A percentile compares a stretch with the other conserved stretches of the same genome.
Conservation (phyloP, 2,888 invertebrate genomes). For the Ichneumoninae sp. region DNA sequence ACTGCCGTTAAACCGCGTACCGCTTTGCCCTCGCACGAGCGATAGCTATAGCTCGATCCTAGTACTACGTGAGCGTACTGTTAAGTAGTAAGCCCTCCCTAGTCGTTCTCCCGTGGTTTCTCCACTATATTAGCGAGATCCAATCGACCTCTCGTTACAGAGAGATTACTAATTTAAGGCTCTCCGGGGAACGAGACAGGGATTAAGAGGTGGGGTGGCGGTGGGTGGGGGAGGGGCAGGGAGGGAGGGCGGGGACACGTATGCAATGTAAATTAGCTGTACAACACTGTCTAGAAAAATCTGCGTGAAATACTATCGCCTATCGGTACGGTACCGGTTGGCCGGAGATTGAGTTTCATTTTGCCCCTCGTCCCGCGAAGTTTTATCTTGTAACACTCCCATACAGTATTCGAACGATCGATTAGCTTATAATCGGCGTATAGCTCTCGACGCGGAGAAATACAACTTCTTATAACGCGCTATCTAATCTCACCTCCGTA, state of each 20-base stretch:
- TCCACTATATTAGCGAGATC: slow-evolving; percentile 54
- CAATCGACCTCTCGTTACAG: slow-evolving; percentile 61
- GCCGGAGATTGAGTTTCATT: slow-evolving; percentile 37
- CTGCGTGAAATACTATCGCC: slow-evolving; percentile 46
- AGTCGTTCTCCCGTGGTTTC: slow-evolving; percentile 53
- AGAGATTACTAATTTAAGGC: slow-evolving; percentile 61
- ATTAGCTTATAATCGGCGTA: slow-evolving; percentile 63
- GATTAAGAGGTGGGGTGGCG: slow-evolving; percentile 37
- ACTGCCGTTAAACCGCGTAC: slow-evolving; percentile 50
- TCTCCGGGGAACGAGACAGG: slow-evolving; percentile 24
- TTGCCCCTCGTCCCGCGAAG: slow-evolving; percentile 32
- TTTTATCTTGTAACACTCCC: slow-evolving; percentile 5
- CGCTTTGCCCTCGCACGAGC: background rate
- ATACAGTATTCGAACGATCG: slow-evolving; percentile 41
- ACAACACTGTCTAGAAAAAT: slow-evolving; percentile 8
- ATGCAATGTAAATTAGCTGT: slow-evolving; percentile 37
- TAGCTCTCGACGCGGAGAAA: slow-evolving; percentile 50
- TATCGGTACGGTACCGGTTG: slow-evolving; percentile 31
- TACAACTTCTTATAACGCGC: slow-evolving; percentile 46
- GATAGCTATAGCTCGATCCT: slow-evolving; percentile 15
- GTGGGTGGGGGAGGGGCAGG: background rate
- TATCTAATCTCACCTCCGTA: slow-evolving; percentile 12
- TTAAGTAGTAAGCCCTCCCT: slow-evolving; percentile 58
- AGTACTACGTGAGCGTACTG: slow-evolving; percentile 59
- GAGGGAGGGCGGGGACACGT: background rate